Evolutionary conservation across 2,113 vertebrate species (phyloP), one percentile per base, ranked within the genome.

Genomic region (Microcebus ravelobensis): DNA sequence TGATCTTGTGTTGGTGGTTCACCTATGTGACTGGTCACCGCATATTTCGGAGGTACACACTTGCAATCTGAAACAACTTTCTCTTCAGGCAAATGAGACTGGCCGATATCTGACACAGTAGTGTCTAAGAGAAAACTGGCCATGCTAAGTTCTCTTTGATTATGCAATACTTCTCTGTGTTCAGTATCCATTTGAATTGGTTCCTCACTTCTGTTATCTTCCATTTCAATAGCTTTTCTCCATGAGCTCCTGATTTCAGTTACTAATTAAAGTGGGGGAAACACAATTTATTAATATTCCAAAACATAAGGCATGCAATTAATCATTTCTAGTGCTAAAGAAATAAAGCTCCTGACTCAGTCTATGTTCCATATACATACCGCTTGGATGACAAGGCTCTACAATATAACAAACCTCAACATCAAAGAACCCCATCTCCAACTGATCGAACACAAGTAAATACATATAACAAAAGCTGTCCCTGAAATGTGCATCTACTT

Each of bases 221-320:
- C 98, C 57, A 42, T 65, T 59, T 98, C 68, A 96, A 98, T 12
- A 96, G 98, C 98, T 98, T 98, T 98, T 97, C 98, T 98, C 98
- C 98, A 98, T 0, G 98, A 98, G 73, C 89, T 99, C 98, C 98
- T 98, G 52, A 98, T 98, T 97, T 99, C 98, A 92, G 97, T 96
- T 98, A 98, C 99, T 99, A 95, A 90, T 97, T 81, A 95, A 93
- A 59, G 11, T 7, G 25, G 34, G 6, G 8, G 13, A 94, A 25
- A 93, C 25, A 90, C 31, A 93, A 91, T 86, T 96, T 92, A 96
- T 13, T 77, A 97, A 85, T 76, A 93, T 87, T 91, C 31, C 25
- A 63, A 97, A 96, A 85, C 6, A 93, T 1, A 97, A 2, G 96
- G 23, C 45, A 85, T 77, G 73, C 14, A 85, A 88, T 39, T 90